These are phyloP conservation scores for Calcarius lapponicus DNA, from an alignment of 2,797 vertebrate species.

Conservation along the genomic window DNA sequence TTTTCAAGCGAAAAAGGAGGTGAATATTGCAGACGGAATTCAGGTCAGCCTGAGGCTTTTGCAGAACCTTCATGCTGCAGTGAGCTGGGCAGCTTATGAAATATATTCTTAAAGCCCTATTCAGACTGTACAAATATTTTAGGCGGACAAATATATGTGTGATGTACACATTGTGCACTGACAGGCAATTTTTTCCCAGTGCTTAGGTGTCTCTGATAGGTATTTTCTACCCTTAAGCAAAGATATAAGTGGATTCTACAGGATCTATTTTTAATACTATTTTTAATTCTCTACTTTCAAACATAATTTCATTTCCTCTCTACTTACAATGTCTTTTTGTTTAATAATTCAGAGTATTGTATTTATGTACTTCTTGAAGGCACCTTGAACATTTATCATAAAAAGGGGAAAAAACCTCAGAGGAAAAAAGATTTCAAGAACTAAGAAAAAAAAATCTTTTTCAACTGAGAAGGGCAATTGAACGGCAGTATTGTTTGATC, in stretches of 20 bases:
- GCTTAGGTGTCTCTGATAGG: neutral
- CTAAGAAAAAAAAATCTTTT: neutral
- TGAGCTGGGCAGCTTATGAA: neutral
- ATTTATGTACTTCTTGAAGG: conserved; percentile 18
- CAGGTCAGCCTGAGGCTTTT: neutral
- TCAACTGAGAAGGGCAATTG: conserved; percentile 4
- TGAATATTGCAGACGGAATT: neutral
- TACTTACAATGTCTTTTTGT: neutral
- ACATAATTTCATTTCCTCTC: neutral
- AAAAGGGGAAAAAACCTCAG: neutral
- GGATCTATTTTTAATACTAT: neutral
- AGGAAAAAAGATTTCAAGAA: neutral
- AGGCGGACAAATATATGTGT: neutral
- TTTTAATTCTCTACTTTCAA: conserved; percentile 16
- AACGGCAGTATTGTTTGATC: conserved; percentile 39
- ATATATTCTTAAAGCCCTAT: neutral
- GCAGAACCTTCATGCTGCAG: rapidly evolving
- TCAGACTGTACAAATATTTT: neutral
- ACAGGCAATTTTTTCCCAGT: neutral
- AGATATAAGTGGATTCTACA: neutral
- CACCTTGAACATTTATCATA: conserved; percentile 31
- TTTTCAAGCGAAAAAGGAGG: neutral
- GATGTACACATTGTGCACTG: neutral
- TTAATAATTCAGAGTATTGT: conserved; percentile 50
- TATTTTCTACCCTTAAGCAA: neutral